phyloP scores from a whole-genome alignment of 2,888 invertebrate species.

The Drosophila affinis region DNA sequence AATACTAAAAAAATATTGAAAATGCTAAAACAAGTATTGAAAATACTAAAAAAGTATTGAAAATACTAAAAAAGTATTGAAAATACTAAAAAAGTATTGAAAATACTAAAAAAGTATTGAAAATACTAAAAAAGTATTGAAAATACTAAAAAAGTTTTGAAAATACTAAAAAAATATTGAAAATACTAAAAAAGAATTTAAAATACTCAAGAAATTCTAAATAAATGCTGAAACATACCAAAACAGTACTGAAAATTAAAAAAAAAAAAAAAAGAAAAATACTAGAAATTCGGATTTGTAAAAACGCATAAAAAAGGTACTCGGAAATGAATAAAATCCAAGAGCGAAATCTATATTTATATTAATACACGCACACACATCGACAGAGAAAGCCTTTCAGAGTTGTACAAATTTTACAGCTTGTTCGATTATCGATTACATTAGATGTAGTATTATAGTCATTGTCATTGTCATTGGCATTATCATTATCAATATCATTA shows the following conservation, averaged over 20 bases:
- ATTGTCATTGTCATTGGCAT: constrained; percentile 31
- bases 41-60: no score
- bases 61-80: no score
- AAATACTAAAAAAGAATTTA: background rate
- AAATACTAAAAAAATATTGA: no score
- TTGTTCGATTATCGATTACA: constrained; percentile 29
- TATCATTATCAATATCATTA: constrained; percentile 7
- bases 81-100: no score
- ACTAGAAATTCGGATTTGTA: constrained; percentile 3
- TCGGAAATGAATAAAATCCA: background rate
- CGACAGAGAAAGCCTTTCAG: constrained; percentile 14
- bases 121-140: background rate
- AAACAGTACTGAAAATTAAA: background rate
- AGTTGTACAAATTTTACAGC: constrained; percentile 45
- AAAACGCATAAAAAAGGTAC: constrained; percentile 1
- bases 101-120: no score
- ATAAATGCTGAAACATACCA: background rate
- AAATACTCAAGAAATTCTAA: no score
- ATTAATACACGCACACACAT: constrained; percentile 38
- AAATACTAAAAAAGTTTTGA: no score
- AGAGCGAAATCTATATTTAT: constrained; percentile 19
- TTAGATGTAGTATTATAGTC: constrained; percentile 40
- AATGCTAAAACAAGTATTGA: background rate
- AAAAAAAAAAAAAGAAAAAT: background rate
- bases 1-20: no score